Conservation (phyloP, 2,113 vertebrate genomes). For the Genyomyrus donnyi region DNA sequence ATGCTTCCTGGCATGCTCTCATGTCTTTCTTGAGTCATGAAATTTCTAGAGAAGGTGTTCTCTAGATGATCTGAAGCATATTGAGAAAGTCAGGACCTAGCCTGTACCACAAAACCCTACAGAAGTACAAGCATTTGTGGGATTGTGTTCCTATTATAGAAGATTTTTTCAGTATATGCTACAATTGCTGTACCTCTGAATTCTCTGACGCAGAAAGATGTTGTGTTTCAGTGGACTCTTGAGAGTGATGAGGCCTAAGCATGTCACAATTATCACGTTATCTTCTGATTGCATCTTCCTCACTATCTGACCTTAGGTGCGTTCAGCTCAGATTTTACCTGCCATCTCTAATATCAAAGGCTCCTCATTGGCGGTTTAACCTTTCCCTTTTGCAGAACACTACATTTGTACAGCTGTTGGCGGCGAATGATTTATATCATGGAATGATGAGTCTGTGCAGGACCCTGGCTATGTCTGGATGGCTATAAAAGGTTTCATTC, state of each 20-base stretch:
- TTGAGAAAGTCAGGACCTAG: conserved; percentile 13
- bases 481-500: too few species aligned
- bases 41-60: conserved; percentile 1
- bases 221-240: not conserved
- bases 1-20: not conserved
- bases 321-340: too few species aligned
- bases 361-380: too few species aligned
- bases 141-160: conserved; percentile 21
- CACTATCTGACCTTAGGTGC: too few species aligned
- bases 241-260: not conserved
- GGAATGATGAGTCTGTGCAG: too few species aligned
- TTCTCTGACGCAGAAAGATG: conserved; percentile 4
- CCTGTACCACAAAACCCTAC: not conserved
- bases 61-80: conserved; percentile 6
- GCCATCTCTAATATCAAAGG: too few species aligned
- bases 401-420: too few species aligned
- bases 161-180: conserved; percentile 20
- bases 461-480: too few species aligned
- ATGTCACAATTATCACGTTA: too few species aligned
- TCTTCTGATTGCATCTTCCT: too few species aligned
- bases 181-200: not conserved
- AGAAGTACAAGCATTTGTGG: conserved; percentile 25
- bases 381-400: too few species aligned
- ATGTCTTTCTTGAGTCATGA: conserved; percentile 20
- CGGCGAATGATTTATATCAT: too few species aligned